These are phyloP conservation scores for Arenaria interpres DNA, from an alignment of 2,113 vertebrate genomes.

Conservation along the genomic window DNA sequence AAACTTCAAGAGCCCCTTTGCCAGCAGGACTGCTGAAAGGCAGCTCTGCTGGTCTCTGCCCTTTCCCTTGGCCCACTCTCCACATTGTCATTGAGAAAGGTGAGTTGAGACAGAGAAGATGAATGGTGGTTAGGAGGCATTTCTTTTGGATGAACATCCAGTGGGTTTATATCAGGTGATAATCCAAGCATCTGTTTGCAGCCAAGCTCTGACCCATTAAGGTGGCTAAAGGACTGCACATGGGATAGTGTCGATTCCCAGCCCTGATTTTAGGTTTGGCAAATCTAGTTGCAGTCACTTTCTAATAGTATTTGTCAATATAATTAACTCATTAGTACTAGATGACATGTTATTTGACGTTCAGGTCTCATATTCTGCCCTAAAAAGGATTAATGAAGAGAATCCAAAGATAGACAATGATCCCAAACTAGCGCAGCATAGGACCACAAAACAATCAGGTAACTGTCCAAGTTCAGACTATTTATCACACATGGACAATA, in stretches of 20 bases:
- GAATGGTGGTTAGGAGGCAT: not conserved
- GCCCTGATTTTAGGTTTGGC: not conserved
- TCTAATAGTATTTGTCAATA: not conserved
- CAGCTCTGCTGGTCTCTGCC: not conserved
- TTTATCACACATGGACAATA: not conserved
- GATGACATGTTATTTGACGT: not conserved
- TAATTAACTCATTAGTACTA: not conserved
- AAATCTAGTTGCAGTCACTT: not conserved
- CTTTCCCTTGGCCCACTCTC: not conserved
- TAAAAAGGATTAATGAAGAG: not conserved
- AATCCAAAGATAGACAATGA: not conserved
- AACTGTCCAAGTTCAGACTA: not conserved
- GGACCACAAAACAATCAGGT: not conserved
- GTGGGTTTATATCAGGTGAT: not conserved
- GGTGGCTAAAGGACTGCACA: not conserved
- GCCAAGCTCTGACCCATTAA: not conserved
- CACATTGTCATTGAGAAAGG: not conserved
- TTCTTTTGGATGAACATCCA: not conserved
- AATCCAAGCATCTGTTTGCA: not conserved
- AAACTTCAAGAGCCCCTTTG: not conserved
- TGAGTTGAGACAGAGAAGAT: not conserved
- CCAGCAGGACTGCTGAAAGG: not conserved
- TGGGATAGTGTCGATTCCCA: not conserved
- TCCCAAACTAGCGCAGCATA: accelerated
- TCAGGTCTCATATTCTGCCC: not conserved